Percentiles rank a stretch among this genome's conserved stretches.
Conservation (phyloP, 2,797 vertebrate species). For the Simalia tracyae region DNA sequence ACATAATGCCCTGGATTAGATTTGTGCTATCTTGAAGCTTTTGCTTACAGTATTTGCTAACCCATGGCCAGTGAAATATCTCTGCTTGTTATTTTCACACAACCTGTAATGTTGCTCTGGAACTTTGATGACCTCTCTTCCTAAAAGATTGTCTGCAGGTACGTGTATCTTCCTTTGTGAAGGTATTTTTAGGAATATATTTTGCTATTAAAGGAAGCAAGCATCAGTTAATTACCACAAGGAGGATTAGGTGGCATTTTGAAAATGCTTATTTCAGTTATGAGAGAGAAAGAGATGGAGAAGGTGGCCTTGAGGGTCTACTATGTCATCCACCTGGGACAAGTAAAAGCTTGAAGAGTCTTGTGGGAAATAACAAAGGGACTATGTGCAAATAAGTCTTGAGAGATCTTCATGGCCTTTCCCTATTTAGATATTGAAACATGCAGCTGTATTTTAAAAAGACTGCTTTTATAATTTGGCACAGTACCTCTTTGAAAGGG, state of each 20-base stretch:
- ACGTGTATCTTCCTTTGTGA: neutral
- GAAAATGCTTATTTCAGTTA: constrained; percentile 30
- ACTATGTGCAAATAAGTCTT: constrained; percentile 10
- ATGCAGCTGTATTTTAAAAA: neutral
- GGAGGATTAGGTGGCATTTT: neutral
- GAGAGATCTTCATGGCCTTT: neutral
- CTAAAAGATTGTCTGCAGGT: no score
- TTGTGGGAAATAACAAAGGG: constrained; percentile 31
- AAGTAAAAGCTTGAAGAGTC: constrained; percentile 1
- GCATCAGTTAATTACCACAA: constrained; percentile 1
- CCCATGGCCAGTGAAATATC: neutral
- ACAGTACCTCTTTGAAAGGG: constrained; percentile 5
- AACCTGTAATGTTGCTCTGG: neutral
- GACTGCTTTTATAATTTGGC: neutral
- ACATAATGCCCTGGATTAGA: neutral
- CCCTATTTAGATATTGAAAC: neutral
- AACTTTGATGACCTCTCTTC: neutral
- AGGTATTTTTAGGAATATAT: neutral
- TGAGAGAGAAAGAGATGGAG: neutral
- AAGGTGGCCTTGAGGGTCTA: neutral
- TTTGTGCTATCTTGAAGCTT: no score
- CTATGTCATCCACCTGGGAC: neutral
- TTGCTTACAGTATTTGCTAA: no score
- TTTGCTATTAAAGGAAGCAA: constrained; percentile 30
- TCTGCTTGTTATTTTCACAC: neutral